Evolutionary conservation across 2,113 vertebrate species (phyloP), one percentile per base, ranked within the genome.

Genomic region (Calcarius ornatus): DNA sequence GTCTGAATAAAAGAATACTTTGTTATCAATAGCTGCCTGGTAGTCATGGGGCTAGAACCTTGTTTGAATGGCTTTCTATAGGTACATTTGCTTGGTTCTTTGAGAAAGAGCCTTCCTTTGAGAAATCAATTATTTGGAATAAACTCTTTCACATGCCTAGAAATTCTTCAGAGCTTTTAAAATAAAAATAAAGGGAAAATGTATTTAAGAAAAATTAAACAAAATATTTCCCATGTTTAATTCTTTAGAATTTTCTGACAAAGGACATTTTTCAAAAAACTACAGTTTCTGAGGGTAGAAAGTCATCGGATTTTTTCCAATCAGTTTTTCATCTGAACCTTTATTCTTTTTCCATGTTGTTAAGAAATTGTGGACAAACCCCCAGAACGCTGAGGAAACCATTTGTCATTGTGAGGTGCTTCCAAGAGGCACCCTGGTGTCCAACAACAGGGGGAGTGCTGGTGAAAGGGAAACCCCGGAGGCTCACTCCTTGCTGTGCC

Each of bases 241-340:
- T 78, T 65, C 56, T 59, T 86, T 61, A n/a, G 15, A 57, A 23
- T 54, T 90, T 47, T 45, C 30, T 69, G 81, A 14, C 8, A 38
- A 64, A 57, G 4, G 5, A 4, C 15, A 12, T 79, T 80, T 93
- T 68, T 27, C 2, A 38, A 73, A 85, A 57, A 16, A 3, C 9
- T n/a, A 10, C 4, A 0, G 2, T 66, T 54, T 88, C 60, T 43
- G 38, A 60, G 38, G 6, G 30, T 59, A 88, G 35, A 51, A 92
- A 45, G 17, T 21, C 0, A 1, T 27, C 0, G 0, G 3, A 0
- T 6, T 23, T 92, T 90, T 78, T 50, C 12, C 64, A 48, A 9
- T 47, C 47, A 20, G 9, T 10, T 64, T 90, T 90, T 83, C 30
- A 37, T 45, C 24, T 33, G 23, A 37, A 40, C 60, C 12, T 40